phyloP scores from a whole-genome alignment of 2,797 vertebrate genomes.

The Ataeniobius toweri region DNA sequence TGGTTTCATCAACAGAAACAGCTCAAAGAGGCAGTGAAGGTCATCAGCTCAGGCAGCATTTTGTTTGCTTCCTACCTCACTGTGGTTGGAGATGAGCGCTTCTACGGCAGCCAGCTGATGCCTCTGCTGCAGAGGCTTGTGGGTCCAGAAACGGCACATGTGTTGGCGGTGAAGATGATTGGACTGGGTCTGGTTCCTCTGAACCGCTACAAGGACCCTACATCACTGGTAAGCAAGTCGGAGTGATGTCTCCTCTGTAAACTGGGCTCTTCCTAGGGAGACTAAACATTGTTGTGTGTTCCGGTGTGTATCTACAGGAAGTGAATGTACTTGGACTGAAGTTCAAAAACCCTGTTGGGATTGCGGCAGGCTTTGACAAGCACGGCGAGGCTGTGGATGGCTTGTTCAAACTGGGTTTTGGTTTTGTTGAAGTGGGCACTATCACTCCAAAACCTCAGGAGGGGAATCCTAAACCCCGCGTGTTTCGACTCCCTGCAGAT shows the following conservation, averaged over 20 bases:
- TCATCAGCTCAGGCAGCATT: conserved; percentile 86
- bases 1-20: conserved; percentile 75
- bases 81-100: conserved; percentile 84
- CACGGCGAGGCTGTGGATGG: conserved; percentile 92
- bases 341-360: conserved; percentile 92
- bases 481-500: conserved; percentile 89
- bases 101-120: conserved; percentile 87
- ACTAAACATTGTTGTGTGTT: background rate
- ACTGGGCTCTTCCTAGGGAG: background rate
- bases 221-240: conserved; percentile 79
- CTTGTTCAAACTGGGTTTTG: conserved; percentile 92
- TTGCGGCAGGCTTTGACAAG: conserved; percentile 98
- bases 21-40: conserved; percentile 81
- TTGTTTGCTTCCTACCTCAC: conserved; percentile 87
- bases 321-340: conserved; percentile 84
- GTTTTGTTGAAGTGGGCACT: conserved; percentile 95
- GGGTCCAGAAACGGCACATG: conserved; percentile 87
- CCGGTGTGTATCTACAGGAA: conserved; percentile 77
- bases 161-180: conserved; percentile 81
- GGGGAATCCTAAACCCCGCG: conserved; percentile 91
- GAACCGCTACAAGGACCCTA: conserved; percentile 79
- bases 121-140: conserved; percentile 84
- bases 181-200: conserved; percentile 84
- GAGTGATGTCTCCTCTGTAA: background rate
- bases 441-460: conserved; percentile 93